A percentile compares a stretch with the other conserved stretches of the same genome.
phyloP scores from a whole-genome alignment of 2,113 vertebrate genomes.

The Myotis lucifugus region DNA sequence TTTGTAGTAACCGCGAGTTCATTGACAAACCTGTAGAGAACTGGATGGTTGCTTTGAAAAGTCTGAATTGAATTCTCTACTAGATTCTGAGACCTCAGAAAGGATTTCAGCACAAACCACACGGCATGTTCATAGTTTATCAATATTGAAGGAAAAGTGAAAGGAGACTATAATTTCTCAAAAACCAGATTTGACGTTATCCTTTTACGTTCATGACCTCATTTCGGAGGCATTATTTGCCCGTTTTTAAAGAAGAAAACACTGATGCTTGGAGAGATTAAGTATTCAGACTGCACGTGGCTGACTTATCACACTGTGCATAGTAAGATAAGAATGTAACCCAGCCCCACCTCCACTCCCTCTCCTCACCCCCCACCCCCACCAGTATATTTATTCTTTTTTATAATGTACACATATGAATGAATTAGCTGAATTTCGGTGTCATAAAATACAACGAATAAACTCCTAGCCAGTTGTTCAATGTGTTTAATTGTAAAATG shows the following conservation, averaged over 20 bases:
- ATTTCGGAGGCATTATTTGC: background rate
- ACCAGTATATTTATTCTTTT: background rate
- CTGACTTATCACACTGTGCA: background rate
- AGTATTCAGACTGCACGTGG: background rate
- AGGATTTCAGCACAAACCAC: background rate
- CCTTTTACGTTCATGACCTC: background rate
- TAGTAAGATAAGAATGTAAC: background rate
- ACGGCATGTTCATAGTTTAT: background rate
- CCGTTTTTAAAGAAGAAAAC: background rate
- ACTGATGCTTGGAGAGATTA: background rate
- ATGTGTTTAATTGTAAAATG: background rate
- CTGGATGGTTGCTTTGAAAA: slow-evolving; percentile 56
- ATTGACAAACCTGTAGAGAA: slow-evolving; percentile 63
- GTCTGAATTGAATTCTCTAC: background rate
- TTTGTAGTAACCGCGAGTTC: slow-evolving; percentile 55
- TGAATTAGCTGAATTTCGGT: background rate
- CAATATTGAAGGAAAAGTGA: background rate
- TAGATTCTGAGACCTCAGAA: background rate
- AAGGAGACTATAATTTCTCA: background rate
- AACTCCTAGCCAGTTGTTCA: background rate
- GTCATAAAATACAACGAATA: background rate
- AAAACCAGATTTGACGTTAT: background rate
- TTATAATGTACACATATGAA: background rate
- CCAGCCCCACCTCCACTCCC: background rate
- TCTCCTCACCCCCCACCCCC: background rate